Base-by-base conservation (phyloP, 2,888 invertebrate species). In the Tholera decimalis region DNA sequence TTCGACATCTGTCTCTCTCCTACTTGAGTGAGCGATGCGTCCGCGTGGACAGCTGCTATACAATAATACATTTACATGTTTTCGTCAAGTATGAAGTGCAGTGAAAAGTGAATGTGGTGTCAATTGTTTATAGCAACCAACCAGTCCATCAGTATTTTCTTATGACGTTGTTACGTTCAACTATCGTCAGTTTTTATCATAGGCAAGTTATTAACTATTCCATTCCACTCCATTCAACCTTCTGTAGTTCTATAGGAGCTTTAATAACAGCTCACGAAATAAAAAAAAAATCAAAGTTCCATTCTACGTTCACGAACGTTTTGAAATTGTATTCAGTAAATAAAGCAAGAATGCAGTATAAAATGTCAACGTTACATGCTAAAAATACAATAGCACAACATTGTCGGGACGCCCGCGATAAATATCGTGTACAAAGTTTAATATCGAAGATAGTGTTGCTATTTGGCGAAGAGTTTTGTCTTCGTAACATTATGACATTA, bases 351-450 rank as follows among this genome's bases (percentile, higher is more conserved):
- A 68, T 74, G 46, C 43, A 41, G 22, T 61, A 50, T 41, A 71
- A 33, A 44, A 59, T 44, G 20, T 46, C 33, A 55, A 41, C 49
- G 51, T 28, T 49, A 70, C 71, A 59, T 41, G 59, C 56, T 59
- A 49, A 64, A 73, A 75, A 41, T 53, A 73, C 71, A 73, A 73
- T 70, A 57, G 53, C 35, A 59, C 53, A 51, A 70, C 65, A 73
- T 70, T 71, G 74, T 65, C 55, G 47, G 33, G 41, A 43, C 54
- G 24, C 55, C 15, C n/a, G 54, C 76, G 58, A 75, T 67, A 75
- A 71, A 67, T 68, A 75, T 68, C 39, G 22, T 57, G 76, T 66
- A 76, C 50, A 53, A 66, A 74, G 77, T 74, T 74, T 74, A 76
- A 74, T 71, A 76, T 73, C 57, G 76, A 57, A 49, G 47, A 46